Base-by-base conservation (phyloP, 2,113 vertebrate genomes). In the Pterocles burchelli region DNA sequence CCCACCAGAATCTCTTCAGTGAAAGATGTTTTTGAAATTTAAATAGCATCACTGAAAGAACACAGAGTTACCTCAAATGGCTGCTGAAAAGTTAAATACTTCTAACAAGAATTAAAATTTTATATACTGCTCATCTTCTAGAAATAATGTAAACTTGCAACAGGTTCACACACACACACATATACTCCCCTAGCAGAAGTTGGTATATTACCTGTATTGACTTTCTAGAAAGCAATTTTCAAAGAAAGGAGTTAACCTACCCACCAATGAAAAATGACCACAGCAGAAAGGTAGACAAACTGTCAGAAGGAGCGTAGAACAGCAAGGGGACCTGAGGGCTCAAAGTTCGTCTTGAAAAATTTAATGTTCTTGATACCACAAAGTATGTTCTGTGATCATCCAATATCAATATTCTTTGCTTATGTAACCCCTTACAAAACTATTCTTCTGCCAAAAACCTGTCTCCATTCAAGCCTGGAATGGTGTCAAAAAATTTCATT, bases 351-450 rank as follows among this genome's bases (percentile, higher is more conserved):
- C 74, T 85, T 66, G 25, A 82, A 85, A 95, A 93, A 62, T 6
- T 4, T 4, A 85, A 36, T 1, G 2, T 73, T 85, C 74, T 83
- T 71, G 66, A 93, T 92, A 89, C 28, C 59, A 58, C 58, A 70
- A 66, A 54, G 14, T 5, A 5, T 57, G 58, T 80, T 85, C 65
- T 81, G 4, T 17, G 52, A 95, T 93, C 61, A 81, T 51, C 48
- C 75, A 62, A 67, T 70, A 76, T 82, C 46, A 55, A 34, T 34
- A 58, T 45, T 71, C 57, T 81, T 83, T 80, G 61, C 70, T 94
- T 83, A 90, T n/a, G 57, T 83, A 91, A 97, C 24, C 36, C 51
- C 51, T 83, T 65, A 89, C 28, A 87, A 49, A 96, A 72, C 62
- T 91, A 70, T 57, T 66, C 26, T 77, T 71, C 76, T 89, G 89